A percentile compares a stretch with the other conserved stretches of the same genome.
These are phyloP conservation scores for Spheniscus humboldti DNA, from an alignment of 2,797 vertebrate species.

Conservation along the genomic window DNA sequence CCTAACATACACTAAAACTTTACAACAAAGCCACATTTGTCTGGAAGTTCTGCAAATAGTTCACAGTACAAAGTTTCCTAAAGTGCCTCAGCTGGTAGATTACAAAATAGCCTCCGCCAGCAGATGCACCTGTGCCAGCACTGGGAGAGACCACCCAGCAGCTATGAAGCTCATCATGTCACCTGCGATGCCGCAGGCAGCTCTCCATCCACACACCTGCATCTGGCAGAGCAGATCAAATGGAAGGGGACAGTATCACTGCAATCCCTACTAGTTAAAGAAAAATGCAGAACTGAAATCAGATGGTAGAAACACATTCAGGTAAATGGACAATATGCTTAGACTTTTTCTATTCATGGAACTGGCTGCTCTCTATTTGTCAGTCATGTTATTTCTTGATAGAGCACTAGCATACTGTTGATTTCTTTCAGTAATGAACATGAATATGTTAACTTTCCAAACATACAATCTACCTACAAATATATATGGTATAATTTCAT, in stretches of 20 bases:
- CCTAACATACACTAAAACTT: background rate
- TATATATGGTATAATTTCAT: background rate
- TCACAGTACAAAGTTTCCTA: background rate
- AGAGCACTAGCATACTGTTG: background rate
- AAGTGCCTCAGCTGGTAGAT: background rate
- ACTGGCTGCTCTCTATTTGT: background rate
- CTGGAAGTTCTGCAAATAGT: background rate
- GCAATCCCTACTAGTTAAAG: background rate
- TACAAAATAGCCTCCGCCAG: background rate
- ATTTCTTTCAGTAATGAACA: background rate
- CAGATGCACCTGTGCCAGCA: background rate
- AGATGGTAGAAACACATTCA: background rate
- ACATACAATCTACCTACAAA: background rate
- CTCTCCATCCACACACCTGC: background rate
- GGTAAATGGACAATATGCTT: background rate
- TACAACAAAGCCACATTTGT: background rate
- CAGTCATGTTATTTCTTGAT: background rate
- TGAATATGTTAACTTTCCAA: background rate
- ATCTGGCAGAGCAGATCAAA: background rate
- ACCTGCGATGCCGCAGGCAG: accelerated
- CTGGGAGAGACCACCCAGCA: background rate
- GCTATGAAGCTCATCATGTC: accelerated
- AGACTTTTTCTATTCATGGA: background rate
- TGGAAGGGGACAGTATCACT: accelerated
- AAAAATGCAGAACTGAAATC: background rate